Conservation (phyloP, 2,797 vertebrate genomes). For the Schizopygopsis pylzovi region DNA sequence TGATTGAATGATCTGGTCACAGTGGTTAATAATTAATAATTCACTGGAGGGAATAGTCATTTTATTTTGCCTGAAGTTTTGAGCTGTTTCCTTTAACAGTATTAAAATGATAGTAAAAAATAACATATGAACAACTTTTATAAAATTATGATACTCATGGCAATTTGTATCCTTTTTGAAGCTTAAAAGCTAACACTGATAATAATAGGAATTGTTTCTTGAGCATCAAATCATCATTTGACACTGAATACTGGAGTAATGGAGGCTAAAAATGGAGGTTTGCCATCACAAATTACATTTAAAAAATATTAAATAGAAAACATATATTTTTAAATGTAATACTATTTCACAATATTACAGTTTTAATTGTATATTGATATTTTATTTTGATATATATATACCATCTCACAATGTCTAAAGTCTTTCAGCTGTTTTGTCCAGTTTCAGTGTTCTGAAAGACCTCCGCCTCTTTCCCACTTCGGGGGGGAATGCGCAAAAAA, state of each 20-base stretch:
- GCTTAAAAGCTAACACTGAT: not conserved
- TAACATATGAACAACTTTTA: not conserved
- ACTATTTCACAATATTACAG: too few species aligned
- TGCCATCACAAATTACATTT: not conserved
- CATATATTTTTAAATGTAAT: not conserved
- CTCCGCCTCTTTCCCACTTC: constrained; percentile 44
- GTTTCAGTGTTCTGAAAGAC: constrained; percentile 14
- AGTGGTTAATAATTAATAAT: not conserved
- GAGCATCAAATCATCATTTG: not conserved
- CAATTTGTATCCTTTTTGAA: not conserved
- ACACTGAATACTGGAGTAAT: not conserved
- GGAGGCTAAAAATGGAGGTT: not conserved
- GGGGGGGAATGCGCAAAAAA: constrained; percentile 55
- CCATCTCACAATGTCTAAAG: not conserved
- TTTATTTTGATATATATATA: not conserved
- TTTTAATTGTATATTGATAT: too few species aligned
- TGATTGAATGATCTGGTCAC: not conserved
- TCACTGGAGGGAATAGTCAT: not conserved
- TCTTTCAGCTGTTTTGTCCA: not conserved
- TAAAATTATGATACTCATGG: not conserved
- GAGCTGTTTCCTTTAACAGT: not conserved
- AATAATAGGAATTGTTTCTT: not conserved
- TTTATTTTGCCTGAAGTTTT: not conserved
- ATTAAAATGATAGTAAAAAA: not conserved
- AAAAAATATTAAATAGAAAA: not conserved